Evolutionary conservation across 2,888 invertebrate genomes (phyloP).

Genomic region (Dryococelus australis): DNA sequence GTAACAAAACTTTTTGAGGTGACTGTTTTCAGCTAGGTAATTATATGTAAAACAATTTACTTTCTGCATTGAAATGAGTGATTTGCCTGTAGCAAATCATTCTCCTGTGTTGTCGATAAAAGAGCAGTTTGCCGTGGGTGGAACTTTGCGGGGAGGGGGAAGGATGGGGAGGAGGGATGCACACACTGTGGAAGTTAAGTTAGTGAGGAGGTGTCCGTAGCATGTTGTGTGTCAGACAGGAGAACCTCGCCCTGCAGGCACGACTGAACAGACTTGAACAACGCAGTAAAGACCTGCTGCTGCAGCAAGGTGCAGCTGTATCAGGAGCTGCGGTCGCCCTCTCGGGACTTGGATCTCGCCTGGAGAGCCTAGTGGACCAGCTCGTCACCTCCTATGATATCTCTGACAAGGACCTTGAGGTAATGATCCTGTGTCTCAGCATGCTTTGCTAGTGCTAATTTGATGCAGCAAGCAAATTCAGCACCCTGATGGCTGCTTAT

Average conservation of each 20-base stretch:
- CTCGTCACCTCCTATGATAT: conserved; percentile 76
- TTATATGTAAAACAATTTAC: too few species aligned
- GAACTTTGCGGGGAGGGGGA: too few species aligned
- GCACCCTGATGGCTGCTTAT: neutral
- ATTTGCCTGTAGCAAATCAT: too few species aligned
- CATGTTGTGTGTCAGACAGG: conserved; percentile 62
- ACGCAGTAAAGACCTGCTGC: conserved; percentile 68
- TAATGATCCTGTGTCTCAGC: conserved; percentile 51
- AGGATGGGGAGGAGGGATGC: too few species aligned
- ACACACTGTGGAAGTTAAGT: neutral
- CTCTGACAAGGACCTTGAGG: conserved; percentile 78
- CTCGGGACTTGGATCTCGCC: conserved; percentile 71
- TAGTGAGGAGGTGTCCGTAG: neutral
- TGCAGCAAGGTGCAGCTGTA: conserved; percentile 74
- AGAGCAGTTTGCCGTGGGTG: too few species aligned
- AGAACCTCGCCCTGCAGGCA: conserved; percentile 71
- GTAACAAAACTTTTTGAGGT: too few species aligned
- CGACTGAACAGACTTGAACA: conserved; percentile 69
- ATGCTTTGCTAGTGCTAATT: neutral
- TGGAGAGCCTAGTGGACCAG: conserved; percentile 76
- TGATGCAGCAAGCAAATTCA: too few species aligned
- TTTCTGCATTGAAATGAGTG: too few species aligned
- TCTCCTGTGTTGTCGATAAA: too few species aligned
- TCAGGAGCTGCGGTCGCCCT: conserved; percentile 74
- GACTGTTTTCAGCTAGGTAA: too few species aligned